Evolutionary conservation across 1,140 invertebrate genomes (phyloP).

Genomic region (Ruditapes philippinarum): DNA sequence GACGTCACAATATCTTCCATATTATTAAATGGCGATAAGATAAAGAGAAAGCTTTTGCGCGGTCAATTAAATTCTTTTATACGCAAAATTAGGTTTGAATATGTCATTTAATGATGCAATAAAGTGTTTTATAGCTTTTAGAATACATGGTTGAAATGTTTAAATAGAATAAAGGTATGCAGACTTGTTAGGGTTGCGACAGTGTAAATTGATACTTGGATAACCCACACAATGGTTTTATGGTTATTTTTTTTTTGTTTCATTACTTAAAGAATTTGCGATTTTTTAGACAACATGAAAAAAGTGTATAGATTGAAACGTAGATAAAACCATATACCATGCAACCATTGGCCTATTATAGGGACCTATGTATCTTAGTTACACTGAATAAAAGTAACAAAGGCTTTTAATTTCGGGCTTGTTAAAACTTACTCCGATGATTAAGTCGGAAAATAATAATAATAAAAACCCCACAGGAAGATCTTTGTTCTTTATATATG

Average conservation of each 20-base stretch:
- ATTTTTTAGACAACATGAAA: neutral
- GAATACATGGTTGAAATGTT: neutral
- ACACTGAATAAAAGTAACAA: too few species aligned
- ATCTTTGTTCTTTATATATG: too few species aligned
- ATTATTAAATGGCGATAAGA: neutral
- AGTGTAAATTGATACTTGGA: too few species aligned
- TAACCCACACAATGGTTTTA: too few species aligned
- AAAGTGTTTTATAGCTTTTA: neutral
- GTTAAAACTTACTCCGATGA: too few species aligned
- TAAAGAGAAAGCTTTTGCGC: neutral
- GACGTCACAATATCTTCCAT: conserved; percentile 16
- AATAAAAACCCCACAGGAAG: too few species aligned
- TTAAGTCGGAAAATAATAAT: too few species aligned
- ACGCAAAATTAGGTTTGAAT: neutral
- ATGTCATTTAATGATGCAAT: neutral
- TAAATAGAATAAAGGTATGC: neutral
- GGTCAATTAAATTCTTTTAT: neutral
- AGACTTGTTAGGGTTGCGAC: too few species aligned
- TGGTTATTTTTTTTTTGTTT: neutral
- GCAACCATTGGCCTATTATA: too few species aligned
- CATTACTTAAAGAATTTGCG: neutral
- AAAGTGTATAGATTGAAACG: neutral
- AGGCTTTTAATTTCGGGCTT: too few species aligned
- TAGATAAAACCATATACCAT: too few species aligned
- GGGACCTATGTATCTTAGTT: too few species aligned